phyloP scores from a whole-genome alignment of 2,113 vertebrate genomes.

The Brachirus orientalis region DNA sequence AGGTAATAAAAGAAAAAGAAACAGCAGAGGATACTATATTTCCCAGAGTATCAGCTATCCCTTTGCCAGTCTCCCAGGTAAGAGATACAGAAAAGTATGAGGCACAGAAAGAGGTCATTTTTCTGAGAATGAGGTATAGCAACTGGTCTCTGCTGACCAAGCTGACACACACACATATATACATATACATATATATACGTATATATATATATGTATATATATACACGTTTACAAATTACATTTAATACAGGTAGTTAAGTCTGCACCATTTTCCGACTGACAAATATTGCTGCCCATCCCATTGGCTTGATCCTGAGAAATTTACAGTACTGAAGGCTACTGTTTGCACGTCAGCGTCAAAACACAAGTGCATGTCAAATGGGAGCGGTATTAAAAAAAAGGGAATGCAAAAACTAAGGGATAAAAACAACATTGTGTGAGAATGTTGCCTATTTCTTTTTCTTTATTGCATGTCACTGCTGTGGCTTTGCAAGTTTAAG shows the following conservation, averaged over 20 bases:
- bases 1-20: constrained; percentile 44
- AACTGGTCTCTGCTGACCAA: constrained; percentile 58
- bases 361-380: constrained; percentile 36
- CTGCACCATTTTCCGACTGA: constrained; percentile 72
- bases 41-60: constrained; percentile 78
- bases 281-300: constrained; percentile 77
- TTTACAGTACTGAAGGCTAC: constrained; percentile 80
- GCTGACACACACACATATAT: constrained; percentile 40
- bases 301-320: constrained; percentile 78
- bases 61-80: constrained; percentile 68
- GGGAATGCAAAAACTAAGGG: neutral
- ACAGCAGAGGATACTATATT: constrained; percentile 56
- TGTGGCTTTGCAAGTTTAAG: constrained; percentile 10
- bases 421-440: constrained; percentile 62
- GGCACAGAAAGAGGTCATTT: constrained; percentile 75
- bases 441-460: neutral
- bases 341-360: constrained; percentile 46
- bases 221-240: constrained; percentile 51
- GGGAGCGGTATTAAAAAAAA: constrained; percentile 42
- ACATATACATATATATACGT: constrained; percentile 39
- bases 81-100: constrained; percentile 65
- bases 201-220: constrained; percentile 34
- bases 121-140: constrained; percentile 81
- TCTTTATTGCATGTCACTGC: constrained; percentile 33
- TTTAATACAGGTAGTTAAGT: constrained; percentile 75